Percentiles rank a stretch among this genome's conserved stretches.
phyloP scores from a whole-genome alignment of 2,888 invertebrate species.

The Falcaria lacertinaria region DNA sequence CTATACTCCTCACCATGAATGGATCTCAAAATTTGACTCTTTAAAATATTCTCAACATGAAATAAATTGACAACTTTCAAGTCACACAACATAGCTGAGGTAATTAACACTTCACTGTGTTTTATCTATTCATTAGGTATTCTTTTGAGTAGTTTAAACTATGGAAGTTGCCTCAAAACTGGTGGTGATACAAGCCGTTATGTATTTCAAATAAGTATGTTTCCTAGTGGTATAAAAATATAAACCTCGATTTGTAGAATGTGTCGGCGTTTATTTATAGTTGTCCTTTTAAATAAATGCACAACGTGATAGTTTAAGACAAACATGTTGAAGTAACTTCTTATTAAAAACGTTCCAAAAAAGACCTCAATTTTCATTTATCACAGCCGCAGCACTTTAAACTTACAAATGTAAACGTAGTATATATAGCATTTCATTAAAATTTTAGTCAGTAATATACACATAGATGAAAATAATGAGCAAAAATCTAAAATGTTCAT shows the following conservation, averaged over 20 bases:
- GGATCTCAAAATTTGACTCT: slow-evolving; percentile 1
- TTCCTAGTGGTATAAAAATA: not conserved
- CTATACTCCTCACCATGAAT: not conserved
- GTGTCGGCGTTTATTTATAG: not conserved
- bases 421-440: too few species aligned
- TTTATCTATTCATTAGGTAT: not conserved
- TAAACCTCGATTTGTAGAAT: not conserved
- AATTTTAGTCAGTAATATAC: too few species aligned
- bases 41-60: too few species aligned
- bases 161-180: not conserved
- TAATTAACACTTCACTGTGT: not conserved
- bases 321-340: not conserved
- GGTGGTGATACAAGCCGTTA: not conserved
- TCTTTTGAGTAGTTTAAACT: not conserved
- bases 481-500: too few species aligned
- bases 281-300: not conserved
- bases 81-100: not conserved
- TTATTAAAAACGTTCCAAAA: not conserved
- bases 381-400: too few species aligned
- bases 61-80: not conserved
- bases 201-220: not conserved
- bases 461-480: too few species aligned
- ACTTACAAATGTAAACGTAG: too few species aligned
- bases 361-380: not conserved
- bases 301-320: not conserved